Base-by-base conservation (phyloP, 2,888 invertebrate species). In the Auanema sp. region DNA sequence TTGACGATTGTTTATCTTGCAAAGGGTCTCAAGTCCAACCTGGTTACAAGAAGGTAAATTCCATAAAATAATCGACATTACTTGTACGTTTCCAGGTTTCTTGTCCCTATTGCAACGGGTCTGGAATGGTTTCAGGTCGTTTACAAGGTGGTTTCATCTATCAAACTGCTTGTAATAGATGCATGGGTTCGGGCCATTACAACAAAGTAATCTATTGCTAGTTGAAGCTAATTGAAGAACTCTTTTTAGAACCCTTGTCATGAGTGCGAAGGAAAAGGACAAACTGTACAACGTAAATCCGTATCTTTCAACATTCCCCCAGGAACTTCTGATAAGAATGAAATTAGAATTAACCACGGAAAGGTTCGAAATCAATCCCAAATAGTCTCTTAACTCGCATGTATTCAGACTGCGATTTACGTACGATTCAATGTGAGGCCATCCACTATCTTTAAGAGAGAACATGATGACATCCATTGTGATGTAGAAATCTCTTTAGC, bases 391-490 rank as follows among this genome's bases (percentile, higher is more conserved):
- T 11, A 18, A 52, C 18, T 18, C 12, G 8, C 10, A 56, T 49
- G 1, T 11, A 47, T 71, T 60, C 40, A 81, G 77, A 69, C 71
- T 40, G 71, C 71, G 40, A 64, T 83, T 8, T 79, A 74, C 61
- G 68, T 83, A 11, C 60, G 68, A 1, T 73, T 83, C 66, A 71
- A 77, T 42, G 83, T 83, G 43, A 71, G 77, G 23, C 77, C 76
- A 4, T 82, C 82, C 24, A 58, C 89, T 69, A 92, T 92, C 84
- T 98, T 97, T 86, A 88, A 89, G 64, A 88, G 98, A 54, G 96
- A 97, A 71, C 96, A 96, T 0, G 88, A 93, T 4, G 97, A 98
- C 84, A 90, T 98, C 0, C 93, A 98, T 84, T 93, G 94, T n/a
- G 93, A 96, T 79, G 92, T 92, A 16, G 77, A 78, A 58, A 68